These are phyloP conservation scores for Pristionchus entomophagus DNA, from an alignment of 2,888 invertebrate species.

Conservation along the genomic window DNA sequence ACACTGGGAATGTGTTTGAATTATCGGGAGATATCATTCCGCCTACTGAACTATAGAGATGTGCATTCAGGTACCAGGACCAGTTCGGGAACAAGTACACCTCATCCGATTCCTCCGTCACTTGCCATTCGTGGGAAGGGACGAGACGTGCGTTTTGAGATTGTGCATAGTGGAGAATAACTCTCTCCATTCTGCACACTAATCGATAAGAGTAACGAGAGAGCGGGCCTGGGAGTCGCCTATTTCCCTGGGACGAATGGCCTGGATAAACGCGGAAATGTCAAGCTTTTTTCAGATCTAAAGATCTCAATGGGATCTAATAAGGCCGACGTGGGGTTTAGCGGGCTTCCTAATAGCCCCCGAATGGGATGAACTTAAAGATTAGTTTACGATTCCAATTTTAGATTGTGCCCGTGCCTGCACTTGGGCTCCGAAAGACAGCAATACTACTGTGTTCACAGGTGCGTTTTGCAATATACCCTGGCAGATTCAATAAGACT, in stretches of 20 bases:
- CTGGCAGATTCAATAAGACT: no score
- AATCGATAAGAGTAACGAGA: not conserved
- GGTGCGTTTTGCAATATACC: not conserved
- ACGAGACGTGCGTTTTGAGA: not conserved
- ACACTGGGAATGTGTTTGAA: no score
- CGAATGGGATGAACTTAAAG: not conserved
- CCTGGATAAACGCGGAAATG: no score
- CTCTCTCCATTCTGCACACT: no score
- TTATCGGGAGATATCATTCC: no score
- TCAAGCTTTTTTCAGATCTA: no score
- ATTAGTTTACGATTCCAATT: not conserved
- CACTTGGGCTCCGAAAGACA: not conserved
- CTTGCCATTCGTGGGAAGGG: constrained; percentile 33
- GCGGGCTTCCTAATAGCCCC: not conserved
- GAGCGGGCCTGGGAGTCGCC: not conserved
- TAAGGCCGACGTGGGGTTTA: not conserved
- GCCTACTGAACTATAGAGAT: no score
- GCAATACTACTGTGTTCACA: not conserved
- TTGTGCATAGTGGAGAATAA: not conserved
- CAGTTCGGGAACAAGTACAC: not conserved
- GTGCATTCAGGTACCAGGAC: not conserved
- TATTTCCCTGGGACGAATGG: no score
- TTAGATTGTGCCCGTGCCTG: constrained; percentile 31
- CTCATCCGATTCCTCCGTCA: not conserved
- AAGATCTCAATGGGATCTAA: not conserved